Conservation (phyloP, 1,140 invertebrate genomes). For the Drosophila trapezifrons region DNA sequence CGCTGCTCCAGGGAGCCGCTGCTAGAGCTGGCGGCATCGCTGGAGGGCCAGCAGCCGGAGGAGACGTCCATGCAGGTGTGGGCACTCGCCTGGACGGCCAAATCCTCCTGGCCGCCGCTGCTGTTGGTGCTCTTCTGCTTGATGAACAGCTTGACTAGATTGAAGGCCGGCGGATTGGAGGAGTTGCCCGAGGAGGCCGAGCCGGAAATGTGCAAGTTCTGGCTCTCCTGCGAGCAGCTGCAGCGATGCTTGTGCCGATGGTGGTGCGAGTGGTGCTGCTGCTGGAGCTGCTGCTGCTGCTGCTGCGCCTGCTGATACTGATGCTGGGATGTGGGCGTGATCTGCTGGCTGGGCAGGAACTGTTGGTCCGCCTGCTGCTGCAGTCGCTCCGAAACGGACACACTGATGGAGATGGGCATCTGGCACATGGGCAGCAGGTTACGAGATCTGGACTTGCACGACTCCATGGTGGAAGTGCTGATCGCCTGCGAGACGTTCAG, state of each 20-base stretch:
- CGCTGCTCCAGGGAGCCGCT: slow-evolving; percentile 77
- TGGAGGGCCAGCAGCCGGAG: slow-evolving; percentile 87
- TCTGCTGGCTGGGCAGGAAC: slow-evolving; percentile 14
- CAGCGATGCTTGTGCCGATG: slow-evolving; percentile 77
- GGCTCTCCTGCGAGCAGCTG: slow-evolving; percentile 83
- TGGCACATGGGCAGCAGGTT: slow-evolving; percentile 84
- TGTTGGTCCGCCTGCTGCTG: slow-evolving; percentile 47
- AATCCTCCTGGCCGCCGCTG: slow-evolving; percentile 85
- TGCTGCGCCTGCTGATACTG: slow-evolving; percentile 34
- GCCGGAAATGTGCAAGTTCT: slow-evolving; percentile 74
- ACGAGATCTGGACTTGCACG: slow-evolving; percentile 74
- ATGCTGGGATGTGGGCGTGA: slow-evolving; percentile 39
- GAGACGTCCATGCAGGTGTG: slow-evolving; percentile 87
- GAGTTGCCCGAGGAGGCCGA: slow-evolving; percentile 79
- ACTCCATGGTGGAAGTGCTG: slow-evolving; percentile 87
- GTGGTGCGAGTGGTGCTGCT: slow-evolving; percentile 49
- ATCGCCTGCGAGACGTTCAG: slow-evolving; percentile 84
- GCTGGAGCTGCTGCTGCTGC: slow-evolving; percentile 24
- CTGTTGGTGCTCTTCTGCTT: slow-evolving; percentile 90
- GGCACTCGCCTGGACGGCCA: slow-evolving; percentile 56
- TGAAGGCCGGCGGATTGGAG: slow-evolving; percentile 86
- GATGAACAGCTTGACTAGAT: slow-evolving; percentile 94
- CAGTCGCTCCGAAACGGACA: slow-evolving; percentile 70
- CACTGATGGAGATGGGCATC: slow-evolving; percentile 81
- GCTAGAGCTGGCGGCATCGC: slow-evolving; percentile 78